Base-by-base conservation (phyloP, 1,140 invertebrate species). In the Babylonia areolata region DNA sequence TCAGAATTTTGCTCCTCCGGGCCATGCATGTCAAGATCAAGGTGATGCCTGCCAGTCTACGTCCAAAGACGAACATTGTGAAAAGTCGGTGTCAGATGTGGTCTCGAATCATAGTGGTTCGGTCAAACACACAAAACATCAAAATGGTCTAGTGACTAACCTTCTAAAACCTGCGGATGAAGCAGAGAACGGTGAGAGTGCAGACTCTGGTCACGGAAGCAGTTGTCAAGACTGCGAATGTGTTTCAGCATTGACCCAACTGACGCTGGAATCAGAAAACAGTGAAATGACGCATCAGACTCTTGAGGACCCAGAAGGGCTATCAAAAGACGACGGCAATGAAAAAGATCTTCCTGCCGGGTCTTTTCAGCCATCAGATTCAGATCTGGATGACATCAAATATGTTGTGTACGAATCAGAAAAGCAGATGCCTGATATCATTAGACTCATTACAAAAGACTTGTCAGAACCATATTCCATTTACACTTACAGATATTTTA, bases 401-500 rank as follows among this genome's bases (percentile, higher is more conserved):
- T 92, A 92, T 86, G 90, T 97, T 90, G 96, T 97, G 92, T 97
- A 98, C 95, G 95, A 97, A 95, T 96, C 96, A 87, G 98, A 99
- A 95, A 92, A 96, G 88, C 97, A 99, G 95, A 98, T 99, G 97
- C 96, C 97, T 89, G 96, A 97, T 93, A 99, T 99, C 89, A 99
- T 99, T 98, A 96, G 97, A 95, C 96, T 99, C 91, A 99, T 99
- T 93, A 98, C 99, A 93, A 99, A 98, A 94, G 99, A 99, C 95
- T 95, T 99, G 88, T 99, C 98, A 87, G 99, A 99, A 96, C 99
- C 99, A 42, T 99, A 99, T 95, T 99, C 98, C 87, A 99, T 99
- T 95, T 99, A 99, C 95, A 99, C 99, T 58, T 99, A 99, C 96
- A 96, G 99, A 95, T 99, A 99, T 96, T 99, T 99, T 95, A 99